Conservation (phyloP, 2,888 invertebrate species). For the Flexamia atlantica region DNA sequence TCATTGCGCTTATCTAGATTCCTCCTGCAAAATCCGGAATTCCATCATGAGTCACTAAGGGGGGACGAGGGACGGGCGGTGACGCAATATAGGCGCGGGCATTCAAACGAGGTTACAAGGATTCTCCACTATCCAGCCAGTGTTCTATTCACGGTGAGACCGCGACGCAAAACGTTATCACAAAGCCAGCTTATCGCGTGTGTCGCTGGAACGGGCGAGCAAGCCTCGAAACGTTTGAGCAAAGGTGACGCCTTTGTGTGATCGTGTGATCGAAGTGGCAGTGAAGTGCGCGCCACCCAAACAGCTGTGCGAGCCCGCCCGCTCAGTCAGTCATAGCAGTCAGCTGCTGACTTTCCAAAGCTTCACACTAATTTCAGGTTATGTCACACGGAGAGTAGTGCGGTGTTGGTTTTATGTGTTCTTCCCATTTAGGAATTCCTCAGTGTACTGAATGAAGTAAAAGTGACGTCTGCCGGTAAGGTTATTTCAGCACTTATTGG, state of each 20-base stretch:
- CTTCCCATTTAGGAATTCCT: not conserved
- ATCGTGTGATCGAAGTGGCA: conserved; percentile 39
- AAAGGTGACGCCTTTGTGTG: not conserved
- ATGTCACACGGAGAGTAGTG: not conserved
- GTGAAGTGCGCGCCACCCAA: not conserved
- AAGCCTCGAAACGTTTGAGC: not conserved
- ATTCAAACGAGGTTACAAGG: not conserved
- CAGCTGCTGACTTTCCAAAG: not conserved
- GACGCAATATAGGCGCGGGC: not conserved
- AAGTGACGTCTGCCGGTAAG: conserved; percentile 38
- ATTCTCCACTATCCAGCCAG: not conserved
- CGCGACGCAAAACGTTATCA: not conserved
- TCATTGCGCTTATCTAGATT: not conserved
- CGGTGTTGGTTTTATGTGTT: not conserved
- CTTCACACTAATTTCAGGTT: not conserved
- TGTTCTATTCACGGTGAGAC: not conserved
- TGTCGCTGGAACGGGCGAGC: not conserved
- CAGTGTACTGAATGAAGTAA: conserved; percentile 4
- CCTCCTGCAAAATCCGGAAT: not conserved
- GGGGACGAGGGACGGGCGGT: not conserved
- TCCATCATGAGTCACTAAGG: conserved; percentile 15
- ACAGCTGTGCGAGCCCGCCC: conserved; percentile 12
- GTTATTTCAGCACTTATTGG: conserved; percentile 23
- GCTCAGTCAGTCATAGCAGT: not conserved
- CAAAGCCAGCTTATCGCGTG: not conserved